Evolutionary conservation across 2,888 invertebrate species (phyloP).

Genomic region (Galeruca laticollis): DNA sequence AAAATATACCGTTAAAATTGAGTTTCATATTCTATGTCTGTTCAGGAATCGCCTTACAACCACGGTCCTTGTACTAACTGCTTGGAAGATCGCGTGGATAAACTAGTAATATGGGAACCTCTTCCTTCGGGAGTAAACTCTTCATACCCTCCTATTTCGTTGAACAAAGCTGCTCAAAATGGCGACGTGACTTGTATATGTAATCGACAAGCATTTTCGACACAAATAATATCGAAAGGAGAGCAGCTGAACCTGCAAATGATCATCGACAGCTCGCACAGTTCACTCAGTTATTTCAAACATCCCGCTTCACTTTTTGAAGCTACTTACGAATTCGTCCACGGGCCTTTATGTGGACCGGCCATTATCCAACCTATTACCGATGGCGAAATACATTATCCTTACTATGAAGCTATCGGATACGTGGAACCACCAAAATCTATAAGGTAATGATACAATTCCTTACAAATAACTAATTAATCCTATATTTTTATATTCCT

Average conservation of each 20-base stretch:
- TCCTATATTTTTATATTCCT: slow-evolving; percentile 55
- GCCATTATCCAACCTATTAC: slow-evolving; percentile 82
- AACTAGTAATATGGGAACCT: slow-evolving; percentile 84
- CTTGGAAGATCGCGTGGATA: slow-evolving; percentile 88
- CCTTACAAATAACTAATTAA: neutral
- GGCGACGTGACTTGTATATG: slow-evolving; percentile 82
- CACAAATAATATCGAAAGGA: slow-evolving; percentile 80
- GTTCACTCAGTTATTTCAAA: slow-evolving; percentile 89
- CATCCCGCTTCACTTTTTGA: slow-evolving; percentile 86
- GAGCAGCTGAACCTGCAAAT: slow-evolving; percentile 86
- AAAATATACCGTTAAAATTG: too few species aligned
- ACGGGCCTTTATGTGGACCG: slow-evolving; percentile 89
- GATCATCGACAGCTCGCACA: slow-evolving; percentile 86
- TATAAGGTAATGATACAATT: slow-evolving; percentile 66
- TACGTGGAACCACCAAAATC: slow-evolving; percentile 76
- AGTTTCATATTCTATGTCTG: slow-evolving; percentile 13
- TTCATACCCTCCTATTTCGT: slow-evolving; percentile 67
- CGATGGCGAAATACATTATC: slow-evolving; percentile 90
- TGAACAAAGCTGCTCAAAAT: slow-evolving; percentile 74
- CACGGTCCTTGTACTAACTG: slow-evolving; percentile 86
- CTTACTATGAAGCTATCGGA: slow-evolving; percentile 83
- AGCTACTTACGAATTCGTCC: slow-evolving; percentile 89
- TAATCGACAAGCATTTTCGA: slow-evolving; percentile 72
- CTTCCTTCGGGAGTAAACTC: slow-evolving; percentile 66
- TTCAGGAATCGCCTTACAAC: slow-evolving; percentile 80